Conservation (phyloP, 2,113 vertebrate species). For the Pleuronectes platessa region DNA sequence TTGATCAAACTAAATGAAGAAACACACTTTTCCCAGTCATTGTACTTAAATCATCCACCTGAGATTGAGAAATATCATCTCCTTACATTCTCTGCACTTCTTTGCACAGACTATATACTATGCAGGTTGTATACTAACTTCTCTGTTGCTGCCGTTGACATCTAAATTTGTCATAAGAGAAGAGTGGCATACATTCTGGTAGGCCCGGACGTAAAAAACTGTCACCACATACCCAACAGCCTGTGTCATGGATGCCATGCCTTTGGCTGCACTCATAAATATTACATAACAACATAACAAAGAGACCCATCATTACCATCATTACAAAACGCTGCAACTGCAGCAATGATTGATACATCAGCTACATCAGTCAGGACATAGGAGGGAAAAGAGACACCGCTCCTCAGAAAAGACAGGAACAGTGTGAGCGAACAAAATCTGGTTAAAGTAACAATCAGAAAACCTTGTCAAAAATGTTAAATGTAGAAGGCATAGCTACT, state of each 20-base stretch:
- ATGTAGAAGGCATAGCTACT: slow-evolving; percentile 46
- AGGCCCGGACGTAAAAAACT: slow-evolving; percentile 50
- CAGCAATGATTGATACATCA: slow-evolving; percentile 15
- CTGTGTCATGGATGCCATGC: slow-evolving; percentile 47
- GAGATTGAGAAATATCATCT: too few species aligned
- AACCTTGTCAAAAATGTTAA: slow-evolving; percentile 14
- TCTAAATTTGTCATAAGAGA: slow-evolving; percentile 1
- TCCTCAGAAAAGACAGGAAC: neutral
- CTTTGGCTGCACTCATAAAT: slow-evolving; percentile 57
- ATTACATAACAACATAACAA: slow-evolving; percentile 54
- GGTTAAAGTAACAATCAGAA: neutral
- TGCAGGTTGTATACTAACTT: neutral
- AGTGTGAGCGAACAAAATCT: neutral
- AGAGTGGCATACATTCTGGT: slow-evolving; percentile 50
- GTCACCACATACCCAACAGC: slow-evolving; percentile 50
- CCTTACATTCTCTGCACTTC: too few species aligned
- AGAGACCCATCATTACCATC: slow-evolving; percentile 59
- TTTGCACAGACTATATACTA: too few species aligned
- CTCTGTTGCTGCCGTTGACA: slow-evolving; percentile 12
- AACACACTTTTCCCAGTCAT: too few species aligned
- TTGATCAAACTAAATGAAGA: too few species aligned
- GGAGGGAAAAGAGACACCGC: slow-evolving; percentile 6
- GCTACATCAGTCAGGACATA: neutral
- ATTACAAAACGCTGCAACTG: slow-evolving; percentile 59
- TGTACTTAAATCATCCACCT: too few species aligned